These are phyloP conservation scores for Pocota personata DNA, from an alignment of 2,888 invertebrate genomes.

Conservation along the genomic window DNA sequence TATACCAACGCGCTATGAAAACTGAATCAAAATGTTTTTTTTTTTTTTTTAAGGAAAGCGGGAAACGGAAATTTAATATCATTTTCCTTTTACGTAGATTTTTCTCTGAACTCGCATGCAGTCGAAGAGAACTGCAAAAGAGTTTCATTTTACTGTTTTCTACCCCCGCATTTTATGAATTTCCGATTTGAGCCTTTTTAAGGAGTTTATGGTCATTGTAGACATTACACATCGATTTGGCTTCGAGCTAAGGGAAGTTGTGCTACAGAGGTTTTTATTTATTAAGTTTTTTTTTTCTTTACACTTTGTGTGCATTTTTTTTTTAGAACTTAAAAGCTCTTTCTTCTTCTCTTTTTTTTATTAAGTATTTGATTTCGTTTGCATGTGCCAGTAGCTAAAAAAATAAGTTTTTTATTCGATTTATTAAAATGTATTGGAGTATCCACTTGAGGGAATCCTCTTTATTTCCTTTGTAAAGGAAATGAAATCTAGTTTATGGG, in stretches of 20 bases:
- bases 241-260: neutral
- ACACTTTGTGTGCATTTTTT: neutral
- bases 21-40: conserved; percentile 25
- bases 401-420: neutral
- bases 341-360: neutral
- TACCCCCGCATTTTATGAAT: neutral
- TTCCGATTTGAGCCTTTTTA: conserved; percentile 17
- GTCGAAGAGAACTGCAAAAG: neutral
- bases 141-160: neutral
- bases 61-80: conserved; percentile 53
- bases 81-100: conserved; percentile 29
- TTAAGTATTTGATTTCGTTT: neutral
- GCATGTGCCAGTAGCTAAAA: neutral
- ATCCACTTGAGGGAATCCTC: neutral
- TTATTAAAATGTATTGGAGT: neutral
- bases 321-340: neutral
- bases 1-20: neutral
- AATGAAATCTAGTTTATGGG: neutral
- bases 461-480: neutral
- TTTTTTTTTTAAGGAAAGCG: neutral
- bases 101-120: neutral
- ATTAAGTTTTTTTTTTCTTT: neutral
- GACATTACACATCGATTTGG: conserved; percentile 23
- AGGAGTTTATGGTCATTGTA: conserved; percentile 17
- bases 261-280: neutral